phyloP scores from a whole-genome alignment of 1,140 invertebrate genomes.

The Lutraria rhynchaena region DNA sequence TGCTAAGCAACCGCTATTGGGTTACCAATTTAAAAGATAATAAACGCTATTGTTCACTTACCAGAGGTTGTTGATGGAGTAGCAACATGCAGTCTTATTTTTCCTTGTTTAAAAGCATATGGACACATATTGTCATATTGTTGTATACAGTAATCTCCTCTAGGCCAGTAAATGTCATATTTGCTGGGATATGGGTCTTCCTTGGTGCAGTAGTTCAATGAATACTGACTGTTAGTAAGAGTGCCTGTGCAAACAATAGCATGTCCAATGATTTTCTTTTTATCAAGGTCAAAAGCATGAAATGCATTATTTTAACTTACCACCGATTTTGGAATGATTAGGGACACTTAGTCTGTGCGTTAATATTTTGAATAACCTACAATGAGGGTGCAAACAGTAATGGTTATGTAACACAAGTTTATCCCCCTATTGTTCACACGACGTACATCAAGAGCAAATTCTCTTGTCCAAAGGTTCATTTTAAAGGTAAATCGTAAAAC shows the following conservation, averaged over 20 bases:
- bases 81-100: constrained; percentile 10
- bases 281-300: neutral
- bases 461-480: too few species aligned
- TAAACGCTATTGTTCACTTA: neutral
- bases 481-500: too few species aligned
- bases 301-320: too few species aligned
- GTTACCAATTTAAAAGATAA: neutral
- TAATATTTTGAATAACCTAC: too few species aligned
- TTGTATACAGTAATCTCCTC: constrained; percentile 66
- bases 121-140: constrained; percentile 60
- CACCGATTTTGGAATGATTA: too few species aligned
- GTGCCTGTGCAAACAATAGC: constrained; percentile 6
- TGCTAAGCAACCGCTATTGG: neutral
- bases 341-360: too few species aligned
- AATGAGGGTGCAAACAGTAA: too few species aligned
- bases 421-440: too few species aligned
- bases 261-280: neutral
- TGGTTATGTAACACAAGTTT: too few species aligned
- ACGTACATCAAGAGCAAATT: too few species aligned
- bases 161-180: constrained; percentile 66
- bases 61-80: neutral
- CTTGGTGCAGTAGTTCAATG: constrained; percentile 64
- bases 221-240: constrained; percentile 5
- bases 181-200: constrained; percentile 43
- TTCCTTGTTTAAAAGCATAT: constrained; percentile 24